Evolutionary conservation across 2,888 invertebrate species (phyloP), one percentile per base, ranked within the genome.

Genomic region (Podotricha telesiphe): DNA sequence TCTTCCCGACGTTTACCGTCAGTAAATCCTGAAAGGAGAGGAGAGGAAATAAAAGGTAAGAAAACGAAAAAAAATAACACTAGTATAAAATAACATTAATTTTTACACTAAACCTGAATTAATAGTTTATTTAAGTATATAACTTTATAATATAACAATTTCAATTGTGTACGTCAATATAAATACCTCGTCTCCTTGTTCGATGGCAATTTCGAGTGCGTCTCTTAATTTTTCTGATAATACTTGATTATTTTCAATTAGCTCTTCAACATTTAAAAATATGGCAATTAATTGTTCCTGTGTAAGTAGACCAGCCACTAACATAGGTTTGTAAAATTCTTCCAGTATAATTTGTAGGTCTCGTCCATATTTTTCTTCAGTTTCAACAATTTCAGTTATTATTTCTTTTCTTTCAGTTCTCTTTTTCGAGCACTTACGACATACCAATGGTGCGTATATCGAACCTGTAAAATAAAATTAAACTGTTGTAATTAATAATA

Each of bases 291-390:
- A 93, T 89, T 99, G 98, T 79, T 98, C 98, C 76, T 96, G 96
- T n/a, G 96, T 97, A 40, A 98, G 93, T 65, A 98, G 93, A 63
- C 98, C 98, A 68, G 98, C 98, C 47, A 98, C 97, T 78, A 98
- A 93, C 97, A 99, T 98, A 0, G 98, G 98, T 80, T 96, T 96
- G 84, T 97, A 97, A 85, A 98, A 98, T 86, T 98, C 98, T 86
- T 98, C 98, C 78, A 98, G 93, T 77, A 99, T 96, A 68, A 99
- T 98, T 84, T 97, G 96, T 78, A 99, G 93, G 87, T 99, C 99
- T 65, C 98, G 94, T 20, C 98, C 98, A 83, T 99, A 99, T 82
- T 98, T 99, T 82, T 98, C 96, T 89, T 99, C 99, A 1, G 99
- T 99, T 89, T 99, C 98, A 5, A 98, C 97, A 72, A 99, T 98